These are phyloP conservation scores for Hydrolagus colliei DNA, from an alignment of 2,797 vertebrate species.

Conservation along the genomic window DNA sequence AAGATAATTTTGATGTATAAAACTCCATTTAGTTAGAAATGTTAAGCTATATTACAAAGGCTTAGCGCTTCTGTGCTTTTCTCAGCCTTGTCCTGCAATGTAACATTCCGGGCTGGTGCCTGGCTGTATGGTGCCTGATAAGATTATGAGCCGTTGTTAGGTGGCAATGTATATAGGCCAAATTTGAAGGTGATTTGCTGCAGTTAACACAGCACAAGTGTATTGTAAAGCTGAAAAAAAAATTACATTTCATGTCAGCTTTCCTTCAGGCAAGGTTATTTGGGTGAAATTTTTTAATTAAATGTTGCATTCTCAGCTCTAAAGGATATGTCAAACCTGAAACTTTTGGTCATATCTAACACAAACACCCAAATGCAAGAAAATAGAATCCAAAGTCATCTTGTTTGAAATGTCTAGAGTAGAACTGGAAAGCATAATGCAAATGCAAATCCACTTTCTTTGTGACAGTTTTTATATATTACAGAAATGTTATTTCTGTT, in stretches of 20 bases:
- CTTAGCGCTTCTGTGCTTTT: too few species aligned
- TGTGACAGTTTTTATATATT: neutral
- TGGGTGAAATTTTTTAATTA: neutral
- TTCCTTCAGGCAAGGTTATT: neutral
- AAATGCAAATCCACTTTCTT: neutral
- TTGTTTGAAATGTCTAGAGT: neutral
- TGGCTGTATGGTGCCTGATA: neutral
- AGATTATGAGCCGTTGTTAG: neutral
- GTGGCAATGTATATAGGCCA: neutral
- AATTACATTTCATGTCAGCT: neutral
- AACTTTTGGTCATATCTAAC: neutral
- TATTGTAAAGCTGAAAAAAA: neutral
- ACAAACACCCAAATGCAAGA: neutral
- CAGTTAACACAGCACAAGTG: neutral
- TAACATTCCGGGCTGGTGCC: neutral
- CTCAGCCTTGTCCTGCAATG: too few species aligned
- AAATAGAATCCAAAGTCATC: neutral
- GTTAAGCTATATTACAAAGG: too few species aligned
- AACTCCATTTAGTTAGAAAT: too few species aligned
- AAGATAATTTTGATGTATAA: too few species aligned
- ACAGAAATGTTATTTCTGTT: neutral
- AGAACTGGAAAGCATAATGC: neutral
- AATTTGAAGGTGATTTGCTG: neutral
- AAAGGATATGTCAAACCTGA: neutral
- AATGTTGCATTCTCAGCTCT: neutral